These are phyloP conservation scores for Holothuria glaberrima DNA, from an alignment of 35 echinoderm and acorn worm species.

Conservation along the genomic window DNA sequence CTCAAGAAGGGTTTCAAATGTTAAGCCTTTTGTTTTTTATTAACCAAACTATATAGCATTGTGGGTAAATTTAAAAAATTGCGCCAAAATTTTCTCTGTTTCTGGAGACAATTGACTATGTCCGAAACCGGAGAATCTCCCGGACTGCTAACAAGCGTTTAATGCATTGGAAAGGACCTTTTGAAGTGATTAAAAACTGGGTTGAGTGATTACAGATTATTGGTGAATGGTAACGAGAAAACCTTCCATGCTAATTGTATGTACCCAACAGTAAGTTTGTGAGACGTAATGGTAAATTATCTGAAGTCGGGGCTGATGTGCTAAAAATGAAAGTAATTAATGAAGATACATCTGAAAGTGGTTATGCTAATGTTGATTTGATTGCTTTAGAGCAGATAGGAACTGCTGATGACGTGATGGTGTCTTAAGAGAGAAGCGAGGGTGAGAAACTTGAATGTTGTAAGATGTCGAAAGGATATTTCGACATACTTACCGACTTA, in stretches of 20 bases:
- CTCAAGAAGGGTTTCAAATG: too few species aligned
- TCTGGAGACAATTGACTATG: too few species aligned
- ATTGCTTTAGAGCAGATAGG: neutral
- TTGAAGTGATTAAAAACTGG: conserved; percentile 8
- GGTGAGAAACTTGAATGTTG: neutral
- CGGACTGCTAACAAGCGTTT: conserved; percentile 46
- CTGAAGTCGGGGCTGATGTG: neutral
- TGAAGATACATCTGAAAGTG: neutral
- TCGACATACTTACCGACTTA: conserved; percentile 59
- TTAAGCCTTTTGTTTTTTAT: too few species aligned
- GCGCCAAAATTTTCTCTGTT: too few species aligned
- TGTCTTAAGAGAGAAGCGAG: neutral
- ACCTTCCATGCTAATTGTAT: conserved; percentile 59
- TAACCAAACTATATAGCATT: too few species aligned
- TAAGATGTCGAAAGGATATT: conserved; percentile 1
- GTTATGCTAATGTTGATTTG: conserved; percentile 11
- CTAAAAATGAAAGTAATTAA: conserved; percentile 48
- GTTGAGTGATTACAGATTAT: conserved; percentile 17
- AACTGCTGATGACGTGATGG: conserved; percentile 1
- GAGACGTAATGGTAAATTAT: too few species aligned
- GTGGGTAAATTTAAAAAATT: too few species aligned
- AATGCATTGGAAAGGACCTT: conserved; percentile 64
- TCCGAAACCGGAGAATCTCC: too few species aligned
- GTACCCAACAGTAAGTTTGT: neutral
- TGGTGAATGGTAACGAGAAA: conserved; percentile 51